These are phyloP conservation scores for Poeciliopsis turneri DNA, from an alignment of 2,797 vertebrate genomes.

Conservation along the genomic window DNA sequence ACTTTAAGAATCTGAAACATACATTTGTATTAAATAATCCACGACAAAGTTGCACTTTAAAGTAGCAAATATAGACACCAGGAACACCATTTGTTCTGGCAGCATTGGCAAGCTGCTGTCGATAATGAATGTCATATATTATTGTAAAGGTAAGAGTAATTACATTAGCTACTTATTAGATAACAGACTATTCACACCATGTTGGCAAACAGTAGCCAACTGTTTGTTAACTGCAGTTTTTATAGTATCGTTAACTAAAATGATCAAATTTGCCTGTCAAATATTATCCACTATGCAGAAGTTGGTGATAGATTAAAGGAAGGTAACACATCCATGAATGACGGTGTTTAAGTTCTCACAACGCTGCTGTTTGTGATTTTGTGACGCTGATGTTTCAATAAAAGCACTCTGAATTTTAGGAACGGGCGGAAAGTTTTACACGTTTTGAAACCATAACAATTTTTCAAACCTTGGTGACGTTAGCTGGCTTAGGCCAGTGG, in stretches of 20 bases:
- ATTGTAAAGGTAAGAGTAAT: background rate
- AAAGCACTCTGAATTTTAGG: background rate
- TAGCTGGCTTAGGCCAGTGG: background rate
- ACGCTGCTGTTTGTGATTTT: background rate
- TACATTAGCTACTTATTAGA: background rate
- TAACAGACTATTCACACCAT: background rate
- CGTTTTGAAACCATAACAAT: background rate
- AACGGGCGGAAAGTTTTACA: background rate
- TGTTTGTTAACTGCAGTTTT: background rate
- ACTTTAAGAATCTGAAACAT: background rate
- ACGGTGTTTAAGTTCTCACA: background rate
- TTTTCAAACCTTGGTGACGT: background rate
- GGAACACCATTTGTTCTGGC: background rate
- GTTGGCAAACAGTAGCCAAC: background rate
- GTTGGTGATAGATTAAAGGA: background rate
- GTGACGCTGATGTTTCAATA: background rate
- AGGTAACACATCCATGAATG: background rate
- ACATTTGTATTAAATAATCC: background rate
- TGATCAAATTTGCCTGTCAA: background rate
- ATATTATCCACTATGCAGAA: background rate
- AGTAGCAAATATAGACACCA: background rate
- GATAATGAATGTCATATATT: background rate
- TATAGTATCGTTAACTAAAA: background rate
- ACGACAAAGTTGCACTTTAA: background rate
- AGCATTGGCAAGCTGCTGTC: background rate